Evolutionary conservation across 1,140 invertebrate species (phyloP), one percentile per base, ranked within the genome.

Genomic region (Vanessa tameamea): DNA sequence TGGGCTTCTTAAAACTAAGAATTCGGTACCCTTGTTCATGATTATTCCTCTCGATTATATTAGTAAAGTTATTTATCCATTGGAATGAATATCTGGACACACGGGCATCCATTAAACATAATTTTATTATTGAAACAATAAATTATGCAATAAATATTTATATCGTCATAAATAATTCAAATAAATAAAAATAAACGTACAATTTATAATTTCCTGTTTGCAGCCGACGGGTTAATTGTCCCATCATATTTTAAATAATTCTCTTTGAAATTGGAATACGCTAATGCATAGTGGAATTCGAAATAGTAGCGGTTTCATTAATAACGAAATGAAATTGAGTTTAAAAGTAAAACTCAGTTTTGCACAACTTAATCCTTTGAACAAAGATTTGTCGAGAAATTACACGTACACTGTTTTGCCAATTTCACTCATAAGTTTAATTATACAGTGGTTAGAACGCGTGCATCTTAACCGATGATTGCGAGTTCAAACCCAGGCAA

Each of bases 221-320:
- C 53, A 57, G 16, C 12, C 16, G 20, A 57, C 53, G 53, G 16
- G 51, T 57, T 57, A 57, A 53, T 53, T 53, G 50, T 53, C n/a
- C 15, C 8, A 23, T 20, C 53, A 14, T 11, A 57, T 57, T 57
- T 57, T 23, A 57, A 57, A 57, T 53, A 51, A 67, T 67, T 67
- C 51, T 14, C 50, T 67, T 67, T 67, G 65, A 67, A 67, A 67
- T 53, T 43, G n/a, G 26, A 53, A 67, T 20, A 67, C 6, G 55
- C 50, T 67, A 67, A 53, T 67, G 26, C 37, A 67, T 26, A 53
- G 51, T n/a, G 50, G 43, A 67, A 31, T 55, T 67, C 51, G 20
- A 67, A 67, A 67, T 67, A 67, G 48, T 53, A 67, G 50, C 65
- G 65, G 65, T 53, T 53, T 67, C 53, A 67, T 67, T 67, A 67